Evolutionary conservation across 2,797 vertebrate genomes (phyloP).

Genomic region (Diceros bicornis): DNA sequence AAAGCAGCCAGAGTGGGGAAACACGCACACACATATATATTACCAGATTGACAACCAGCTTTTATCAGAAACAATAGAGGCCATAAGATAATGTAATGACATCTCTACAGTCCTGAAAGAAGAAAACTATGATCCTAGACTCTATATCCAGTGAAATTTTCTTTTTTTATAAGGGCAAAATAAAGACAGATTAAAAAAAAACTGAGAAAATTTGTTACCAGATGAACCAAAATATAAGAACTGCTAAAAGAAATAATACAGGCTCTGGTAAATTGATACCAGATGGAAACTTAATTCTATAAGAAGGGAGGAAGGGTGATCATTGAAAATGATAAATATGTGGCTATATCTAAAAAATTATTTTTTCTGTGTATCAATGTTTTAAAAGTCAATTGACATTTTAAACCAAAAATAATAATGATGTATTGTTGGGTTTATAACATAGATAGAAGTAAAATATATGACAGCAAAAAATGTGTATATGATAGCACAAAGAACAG

Average conservation of each 20-base stretch:
- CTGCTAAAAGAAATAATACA: background rate
- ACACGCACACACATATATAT: background rate
- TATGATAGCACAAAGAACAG: background rate
- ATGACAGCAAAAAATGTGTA: background rate
- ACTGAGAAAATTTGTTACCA: background rate
- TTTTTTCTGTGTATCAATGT: background rate
- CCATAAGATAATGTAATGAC: background rate
- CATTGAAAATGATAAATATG: background rate
- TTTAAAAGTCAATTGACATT: background rate
- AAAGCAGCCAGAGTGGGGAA: background rate
- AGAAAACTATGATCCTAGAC: background rate
- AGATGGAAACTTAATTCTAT: conserved; percentile 14
- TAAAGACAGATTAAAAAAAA: background rate
- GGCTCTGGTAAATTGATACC: background rate
- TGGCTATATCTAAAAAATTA: background rate
- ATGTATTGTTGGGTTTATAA: background rate
- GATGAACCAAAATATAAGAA: background rate
- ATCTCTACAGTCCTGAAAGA: background rate
- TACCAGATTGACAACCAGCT: background rate
- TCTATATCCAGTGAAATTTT: background rate
- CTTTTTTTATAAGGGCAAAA: background rate
- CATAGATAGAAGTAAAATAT: background rate
- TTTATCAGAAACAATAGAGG: background rate
- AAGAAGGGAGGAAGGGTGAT: background rate
- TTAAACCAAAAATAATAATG: background rate